Percentiles rank a stretch among this genome's conserved stretches.
Evolutionary conservation across 2,113 vertebrate species (phyloP).

Genomic region (Seriola rivoliana): DNA sequence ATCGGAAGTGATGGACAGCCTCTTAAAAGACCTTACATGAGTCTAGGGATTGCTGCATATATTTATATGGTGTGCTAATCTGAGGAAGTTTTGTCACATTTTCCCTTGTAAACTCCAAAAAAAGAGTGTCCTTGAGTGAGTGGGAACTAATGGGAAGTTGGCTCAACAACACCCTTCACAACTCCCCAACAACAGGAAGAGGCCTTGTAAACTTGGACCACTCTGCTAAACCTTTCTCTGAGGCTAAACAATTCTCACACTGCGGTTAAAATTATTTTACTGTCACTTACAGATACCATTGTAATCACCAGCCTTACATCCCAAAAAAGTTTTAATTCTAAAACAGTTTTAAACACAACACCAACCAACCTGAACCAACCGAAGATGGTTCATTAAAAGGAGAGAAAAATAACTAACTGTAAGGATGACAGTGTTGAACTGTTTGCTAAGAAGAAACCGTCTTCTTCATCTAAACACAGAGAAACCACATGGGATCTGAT

Average conservation of each 20-base stretch:
- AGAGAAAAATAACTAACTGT: not conserved
- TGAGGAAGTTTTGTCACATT: constrained; percentile 24
- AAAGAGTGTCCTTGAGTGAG: constrained; percentile 41
- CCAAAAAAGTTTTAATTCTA: not conserved
- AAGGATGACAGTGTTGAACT: not conserved
- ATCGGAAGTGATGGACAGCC: not conserved
- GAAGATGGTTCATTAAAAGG: constrained; percentile 5
- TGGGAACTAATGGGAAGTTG: constrained; percentile 53
- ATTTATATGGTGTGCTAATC: constrained; percentile 16
- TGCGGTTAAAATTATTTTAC: not conserved
- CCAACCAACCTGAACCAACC: not conserved
- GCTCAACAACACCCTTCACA: constrained; percentile 45
- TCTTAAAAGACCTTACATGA: not conserved
- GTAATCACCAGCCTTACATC: not conserved
- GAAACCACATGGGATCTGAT: not conserved
- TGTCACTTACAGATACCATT: not conserved
- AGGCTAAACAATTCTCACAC: constrained; percentile 14
- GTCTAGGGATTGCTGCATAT: not conserved
- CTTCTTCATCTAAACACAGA: not conserved
- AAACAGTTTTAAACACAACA: not conserved
- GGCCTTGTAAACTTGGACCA: constrained; percentile 42
- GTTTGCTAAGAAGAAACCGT: not conserved
- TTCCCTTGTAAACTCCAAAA: constrained; percentile 28
- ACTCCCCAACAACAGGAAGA: constrained; percentile 65
- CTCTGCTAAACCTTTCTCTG: constrained; percentile 24